Conservation (phyloP, 2,797 vertebrate species). For the Rachycentron canadum region DNA sequence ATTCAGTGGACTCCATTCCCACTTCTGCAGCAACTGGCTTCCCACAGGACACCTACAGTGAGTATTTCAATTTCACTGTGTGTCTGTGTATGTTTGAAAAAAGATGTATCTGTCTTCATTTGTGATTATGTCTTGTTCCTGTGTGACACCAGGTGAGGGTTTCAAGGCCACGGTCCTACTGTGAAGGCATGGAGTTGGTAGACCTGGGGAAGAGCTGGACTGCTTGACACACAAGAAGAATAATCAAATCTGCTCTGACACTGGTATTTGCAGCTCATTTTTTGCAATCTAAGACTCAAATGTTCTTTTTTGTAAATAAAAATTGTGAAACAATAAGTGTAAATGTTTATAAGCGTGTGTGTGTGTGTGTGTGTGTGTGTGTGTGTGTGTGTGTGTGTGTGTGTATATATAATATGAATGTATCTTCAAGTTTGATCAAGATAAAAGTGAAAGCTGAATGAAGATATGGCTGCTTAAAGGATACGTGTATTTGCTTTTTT, state of each 20-base stretch:
- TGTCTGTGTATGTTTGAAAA: constrained; percentile 1
- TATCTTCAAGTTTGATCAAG: too few species aligned
- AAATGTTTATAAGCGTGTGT: constrained; percentile 26
- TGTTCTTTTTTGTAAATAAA: constrained; percentile 45
- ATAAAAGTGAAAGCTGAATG: too few species aligned
- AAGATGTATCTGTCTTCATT: constrained; percentile 14
- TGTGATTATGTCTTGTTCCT: constrained; percentile 19
- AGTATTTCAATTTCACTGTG: constrained; percentile 49
- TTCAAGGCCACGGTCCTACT: constrained; percentile 85
- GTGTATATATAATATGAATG: too few species aligned
- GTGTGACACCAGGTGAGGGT: constrained; percentile 80
- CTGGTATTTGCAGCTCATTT: constrained; percentile 28
- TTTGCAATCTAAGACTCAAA: constrained; percentile 7
- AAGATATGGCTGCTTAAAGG: too few species aligned
- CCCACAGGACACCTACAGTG: constrained; percentile 76
- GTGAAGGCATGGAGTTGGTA: constrained; percentile 92
- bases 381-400: too few species aligned
- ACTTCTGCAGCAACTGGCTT: constrained; percentile 86
- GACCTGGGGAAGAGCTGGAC: constrained; percentile 92
- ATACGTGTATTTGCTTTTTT: too few species aligned
- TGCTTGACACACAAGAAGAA: constrained; percentile 75
- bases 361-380: too few species aligned
- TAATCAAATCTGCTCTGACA: constrained; percentile 21
- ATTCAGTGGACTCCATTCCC: constrained; percentile 91
- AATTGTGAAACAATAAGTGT: constrained; percentile 36